Evolutionary conservation across 1,140 invertebrate genomes (phyloP).

Genomic region (Maconellicoccus hirsutus): DNA sequence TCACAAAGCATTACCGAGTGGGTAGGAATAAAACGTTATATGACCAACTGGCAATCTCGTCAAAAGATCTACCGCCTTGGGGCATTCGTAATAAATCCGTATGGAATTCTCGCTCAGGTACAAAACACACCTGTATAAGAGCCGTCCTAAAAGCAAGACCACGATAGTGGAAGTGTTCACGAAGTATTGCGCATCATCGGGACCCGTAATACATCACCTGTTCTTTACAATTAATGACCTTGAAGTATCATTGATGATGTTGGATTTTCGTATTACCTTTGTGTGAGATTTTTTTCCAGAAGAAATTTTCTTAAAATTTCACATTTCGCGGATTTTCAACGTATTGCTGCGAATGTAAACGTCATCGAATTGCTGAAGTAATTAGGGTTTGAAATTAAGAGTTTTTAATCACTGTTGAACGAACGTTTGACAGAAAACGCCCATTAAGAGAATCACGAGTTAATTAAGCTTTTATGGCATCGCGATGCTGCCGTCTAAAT

Average conservation of each 20-base stretch:
- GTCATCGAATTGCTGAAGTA: too few species aligned
- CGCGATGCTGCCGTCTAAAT: too few species aligned
- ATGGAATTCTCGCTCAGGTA: conserved; percentile 3
- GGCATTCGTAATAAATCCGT: background rate
- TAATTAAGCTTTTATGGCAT: too few species aligned
- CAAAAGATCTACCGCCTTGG: background rate
- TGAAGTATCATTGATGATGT: background rate
- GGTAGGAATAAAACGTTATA: background rate
- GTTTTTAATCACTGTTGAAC: too few species aligned
- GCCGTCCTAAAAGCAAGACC: background rate
- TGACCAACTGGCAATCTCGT: background rate
- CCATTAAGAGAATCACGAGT: too few species aligned
- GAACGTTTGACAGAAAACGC: too few species aligned
- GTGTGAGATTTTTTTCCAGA: too few species aligned
- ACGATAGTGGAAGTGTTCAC: conserved; percentile 7
- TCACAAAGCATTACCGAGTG: background rate
- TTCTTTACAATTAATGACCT: background rate
- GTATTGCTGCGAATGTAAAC: too few species aligned
- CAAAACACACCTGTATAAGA: background rate
- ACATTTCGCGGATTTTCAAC: too few species aligned
- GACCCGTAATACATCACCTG: background rate
- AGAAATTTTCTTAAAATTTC: too few species aligned
- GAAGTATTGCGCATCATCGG: background rate
- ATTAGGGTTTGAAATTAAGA: too few species aligned
- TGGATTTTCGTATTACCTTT: too few species aligned